Percentiles rank a stretch among this genome's conserved stretches.
These are phyloP conservation scores for Phenacoccus solenopsis DNA, from an alignment of 1,140 invertebrate genomes.

Conservation along the genomic window DNA sequence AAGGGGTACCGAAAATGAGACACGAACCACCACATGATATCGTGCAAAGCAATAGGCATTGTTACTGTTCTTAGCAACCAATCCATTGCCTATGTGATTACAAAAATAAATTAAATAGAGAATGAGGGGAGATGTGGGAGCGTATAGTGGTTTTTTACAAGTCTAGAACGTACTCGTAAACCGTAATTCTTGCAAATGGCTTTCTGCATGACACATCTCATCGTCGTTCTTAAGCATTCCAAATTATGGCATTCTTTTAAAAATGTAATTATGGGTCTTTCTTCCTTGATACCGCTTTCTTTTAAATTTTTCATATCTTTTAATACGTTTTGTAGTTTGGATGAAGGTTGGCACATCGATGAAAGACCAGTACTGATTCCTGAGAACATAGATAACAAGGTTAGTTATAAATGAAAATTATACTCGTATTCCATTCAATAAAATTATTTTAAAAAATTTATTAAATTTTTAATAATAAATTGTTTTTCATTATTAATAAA, in stretches of 20 bases:
- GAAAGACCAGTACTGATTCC: constrained; percentile 51
- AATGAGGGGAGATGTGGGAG: background rate
- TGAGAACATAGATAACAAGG: constrained; percentile 29
- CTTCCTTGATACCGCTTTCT: constrained; percentile 28
- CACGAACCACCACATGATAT: constrained; percentile 91
- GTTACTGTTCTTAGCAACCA: constrained; percentile 88
- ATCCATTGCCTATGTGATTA: constrained; percentile 61
- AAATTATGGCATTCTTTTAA: constrained; percentile 75
- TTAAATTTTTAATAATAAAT: background rate
- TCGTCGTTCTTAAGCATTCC: constrained; percentile 60
- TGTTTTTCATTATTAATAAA: no score
- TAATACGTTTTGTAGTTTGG: constrained; percentile 43
- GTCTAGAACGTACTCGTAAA: constrained; percentile 51
- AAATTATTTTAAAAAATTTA: no score
- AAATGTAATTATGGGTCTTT: constrained; percentile 66
- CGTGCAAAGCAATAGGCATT: constrained; percentile 78
- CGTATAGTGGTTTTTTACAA: background rate
- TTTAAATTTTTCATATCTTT: background rate
- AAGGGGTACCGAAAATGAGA: constrained; percentile 32
- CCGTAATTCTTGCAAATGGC: constrained; percentile 76
- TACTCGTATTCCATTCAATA: constrained; percentile 23
- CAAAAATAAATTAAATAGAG: background rate
- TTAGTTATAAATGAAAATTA: constrained; percentile 32
- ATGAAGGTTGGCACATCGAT: constrained; percentile 67
- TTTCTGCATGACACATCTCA: constrained; percentile 68